Evolutionary conservation across 2,888 invertebrate species (phyloP), one percentile per base, ranked within the genome.

Genomic region (Cordilura impudica): DNA sequence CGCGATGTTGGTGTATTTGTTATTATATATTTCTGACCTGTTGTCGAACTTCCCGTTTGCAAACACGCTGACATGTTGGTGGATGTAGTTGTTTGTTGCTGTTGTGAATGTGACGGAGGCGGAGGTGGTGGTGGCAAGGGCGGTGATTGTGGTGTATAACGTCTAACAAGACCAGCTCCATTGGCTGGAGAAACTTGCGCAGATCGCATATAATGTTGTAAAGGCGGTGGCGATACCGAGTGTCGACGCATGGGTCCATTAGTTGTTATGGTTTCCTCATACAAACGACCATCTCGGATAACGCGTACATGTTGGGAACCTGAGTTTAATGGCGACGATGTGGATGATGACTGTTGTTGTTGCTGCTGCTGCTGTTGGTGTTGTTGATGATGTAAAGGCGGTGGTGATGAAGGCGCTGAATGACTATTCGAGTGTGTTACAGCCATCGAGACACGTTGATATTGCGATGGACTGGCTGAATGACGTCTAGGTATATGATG

Each of bases 261-360:
- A 19, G 81, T 75, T 18, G 79, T 51, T 0, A 72, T 39, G 16
- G 81, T 66, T 69, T 89, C 89, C 19, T 90, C 90, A 69, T 89
- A 89, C 18, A 88, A 83, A 7, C 90, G 88, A 39, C 89, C 89
- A 82, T 90, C 90, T 77, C 89, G 87, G 73, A 90, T 90, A n/a
- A 90, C 90, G 21, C 89, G 89, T 63, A 90, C 90, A 82, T 89
- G 89, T 58, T 88, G 88, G 54, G 75, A 76, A 69, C 75, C 69
- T 69, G 69, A 69, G 63, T 63, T 75, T 14, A 39, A 53, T 83
- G 84, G 10, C 73, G 83, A 10, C 73, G 83, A 14, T 79, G 82
- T 4, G 78, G 83, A 8, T 75, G 83, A 0, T n/a, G n/a, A n/a
- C n/a, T n/a, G n/a, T n/a, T n/a, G n/a, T n/a, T 81, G 83, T 58